Base-by-base conservation (phyloP, 2,797 vertebrate genomes). In the Mustela erminea region DNA sequence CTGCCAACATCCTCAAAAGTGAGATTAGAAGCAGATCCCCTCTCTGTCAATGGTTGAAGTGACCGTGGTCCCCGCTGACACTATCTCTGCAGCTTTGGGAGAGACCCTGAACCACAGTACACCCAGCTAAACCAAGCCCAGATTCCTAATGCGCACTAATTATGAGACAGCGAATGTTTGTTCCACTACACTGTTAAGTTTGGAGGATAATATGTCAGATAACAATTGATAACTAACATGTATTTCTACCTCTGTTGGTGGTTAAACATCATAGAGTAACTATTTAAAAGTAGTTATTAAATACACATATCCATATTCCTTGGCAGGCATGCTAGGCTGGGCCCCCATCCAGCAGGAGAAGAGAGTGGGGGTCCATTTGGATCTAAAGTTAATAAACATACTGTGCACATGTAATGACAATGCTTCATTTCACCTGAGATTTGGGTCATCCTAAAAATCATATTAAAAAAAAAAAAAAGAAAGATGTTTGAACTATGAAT, bases 11-110 rank as follows among this genome's bases (percentile, higher is more conserved):
- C 21, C 23, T 7, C 13, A 8, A 10, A 35, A 56, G 60, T 4
- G 41, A 93, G 29, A 41, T 17, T 68, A 29, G 81, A 70, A 52
- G 46, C 32, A 46, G 21, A 21, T 43, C 14, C 29, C 4, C 12
- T 0, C 8, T 12, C 15, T 25, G 56, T 18, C 41, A 46, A 27
- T 3, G 20, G 66, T n/a, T 9, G 38, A 29, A 3, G 23, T 17
- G 41, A 64, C 66, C 0, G 0, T 3, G 20, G 27, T 9, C 15
- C 43, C 49, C 0, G 14, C n/a, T 35, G 25, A 21, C 2, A 5
- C 4, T 72, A 49, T 68, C 43, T 23, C 1, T 27, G 8, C 1
- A n/a, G 43, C 41, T 49, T 81, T 81, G 17, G 27, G 27, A 75
- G 75, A 92, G n/a, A 66, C 15, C 17, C 17, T 12, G 15, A 72